Evolutionary conservation across 2,888 invertebrate species (phyloP), one percentile per base, ranked within the genome.

Genomic region (Coenonympha arcania): DNA sequence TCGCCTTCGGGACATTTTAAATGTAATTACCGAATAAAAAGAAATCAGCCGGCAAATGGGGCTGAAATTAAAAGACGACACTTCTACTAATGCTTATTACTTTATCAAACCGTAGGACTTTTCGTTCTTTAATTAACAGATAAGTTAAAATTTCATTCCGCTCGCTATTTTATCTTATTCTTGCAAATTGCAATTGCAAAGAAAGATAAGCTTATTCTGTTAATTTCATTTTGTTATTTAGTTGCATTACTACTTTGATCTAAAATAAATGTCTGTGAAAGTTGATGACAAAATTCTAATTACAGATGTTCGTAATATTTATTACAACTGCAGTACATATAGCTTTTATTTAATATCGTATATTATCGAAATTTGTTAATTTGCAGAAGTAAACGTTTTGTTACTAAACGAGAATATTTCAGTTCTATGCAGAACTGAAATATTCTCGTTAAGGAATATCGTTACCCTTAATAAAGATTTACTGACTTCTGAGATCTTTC

Each of bases 1-100:
- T 41, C 18, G 46, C 45, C 50, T 46, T 47, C 30, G 47, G 51
- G 46, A 42, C 51, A 51, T 37, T 40, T 42, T 30, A 41, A 49
- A 51, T 36, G 42, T 42, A 51, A 51, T 51, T 51, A 47, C 51
- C 28, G 36, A 42, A 44, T 44, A 44, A 44, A 44, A 44, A 44
- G 44, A 44, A 44, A 44, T 44, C 44, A 44, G 44, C 44, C 34
- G 44, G 44, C 33, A 44, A 44, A 44, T 44, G 44, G 44, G 44
- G 33, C 44, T 24, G 44, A 44, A 44, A 44, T 44, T 44, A 44
- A 44, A 44, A 44, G 33, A 44, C 44, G 44, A 34, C 44, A 44
- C 44, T 44, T 16, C 44, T 34, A 33, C 44, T 44, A 44, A 44
- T 44, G 44, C 44, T 44, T 44, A 44, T 44, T 44, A 44, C 44